Conservation (phyloP, 2,113 vertebrate genomes). For the Sialia sialis region DNA sequence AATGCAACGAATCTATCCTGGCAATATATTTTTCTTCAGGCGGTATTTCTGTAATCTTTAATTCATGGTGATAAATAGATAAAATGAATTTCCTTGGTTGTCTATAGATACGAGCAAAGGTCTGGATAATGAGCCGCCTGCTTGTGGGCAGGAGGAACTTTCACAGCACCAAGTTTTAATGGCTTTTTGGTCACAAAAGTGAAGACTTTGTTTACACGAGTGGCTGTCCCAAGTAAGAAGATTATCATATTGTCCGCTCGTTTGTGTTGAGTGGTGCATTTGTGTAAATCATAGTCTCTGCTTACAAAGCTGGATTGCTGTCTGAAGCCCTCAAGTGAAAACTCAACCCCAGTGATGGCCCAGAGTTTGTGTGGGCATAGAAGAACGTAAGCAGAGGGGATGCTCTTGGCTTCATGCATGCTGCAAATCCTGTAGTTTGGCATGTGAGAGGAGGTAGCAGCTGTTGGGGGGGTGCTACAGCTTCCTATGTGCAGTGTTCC, state of each 20-base stretch:
- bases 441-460: not conserved
- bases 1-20: conserved; percentile 50
- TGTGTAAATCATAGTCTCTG: rapidly evolving
- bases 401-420: rapidly evolving
- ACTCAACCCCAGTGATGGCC: not conserved
- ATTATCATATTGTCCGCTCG: rapidly evolving
- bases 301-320: not conserved
- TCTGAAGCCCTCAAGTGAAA: not conserved
- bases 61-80: conserved; percentile 37
- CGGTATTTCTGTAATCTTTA: conserved; percentile 43
- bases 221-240: not conserved
- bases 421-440: not conserved
- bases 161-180: not conserved
- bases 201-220: not conserved
- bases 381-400: not conserved
- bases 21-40: conserved; percentile 11
- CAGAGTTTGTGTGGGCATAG: not conserved
- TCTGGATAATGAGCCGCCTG: not conserved
- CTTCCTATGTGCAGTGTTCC: not conserved
- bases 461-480: not conserved
- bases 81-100: conserved; percentile 4
- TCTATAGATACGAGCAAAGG: not conserved
- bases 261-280: not conserved
- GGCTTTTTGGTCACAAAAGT: not conserved
- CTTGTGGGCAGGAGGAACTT: not conserved